Percentiles rank a stretch among this genome's conserved stretches.
Conservation (phyloP, 2,797 vertebrate species). For the Synaphobranchus kaupii region DNA sequence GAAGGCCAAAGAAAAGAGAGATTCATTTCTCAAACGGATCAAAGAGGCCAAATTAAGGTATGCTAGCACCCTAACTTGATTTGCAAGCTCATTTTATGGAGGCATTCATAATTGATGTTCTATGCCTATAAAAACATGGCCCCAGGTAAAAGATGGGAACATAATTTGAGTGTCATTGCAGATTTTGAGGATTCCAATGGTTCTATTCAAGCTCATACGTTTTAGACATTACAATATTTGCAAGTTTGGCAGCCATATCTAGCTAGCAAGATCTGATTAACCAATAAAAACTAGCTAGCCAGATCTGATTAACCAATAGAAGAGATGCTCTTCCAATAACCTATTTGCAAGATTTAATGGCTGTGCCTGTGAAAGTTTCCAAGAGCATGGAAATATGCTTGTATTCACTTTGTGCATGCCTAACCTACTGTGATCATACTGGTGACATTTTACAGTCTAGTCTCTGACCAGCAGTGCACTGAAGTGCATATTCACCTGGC, state of each 20-base stretch:
- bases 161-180: neutral
- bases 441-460: neutral
- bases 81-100: neutral
- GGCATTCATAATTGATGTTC: neutral
- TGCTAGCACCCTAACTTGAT: conserved; percentile 29
- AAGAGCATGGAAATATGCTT: neutral
- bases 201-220: neutral
- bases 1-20: conserved; percentile 88
- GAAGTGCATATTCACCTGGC: neutral
- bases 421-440: neutral
- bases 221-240: neutral
- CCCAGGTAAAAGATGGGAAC: neutral
- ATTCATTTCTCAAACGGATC: conserved; percentile 85
- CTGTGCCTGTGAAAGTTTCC: neutral
- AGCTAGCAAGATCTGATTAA: neutral
- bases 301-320: neutral
- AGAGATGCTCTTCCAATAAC: neutral
- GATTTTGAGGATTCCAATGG: neutral
- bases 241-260: neutral
- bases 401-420: neutral
- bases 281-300: neutral
- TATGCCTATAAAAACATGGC: neutral
- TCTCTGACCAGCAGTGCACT: neutral
- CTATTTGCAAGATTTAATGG: neutral
- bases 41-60: conserved; percentile 86